Percentiles rank a stretch among this genome's conserved stretches.
phyloP scores from a whole-genome alignment of 2,113 vertebrate genomes.

The Regulus satrapa region DNA sequence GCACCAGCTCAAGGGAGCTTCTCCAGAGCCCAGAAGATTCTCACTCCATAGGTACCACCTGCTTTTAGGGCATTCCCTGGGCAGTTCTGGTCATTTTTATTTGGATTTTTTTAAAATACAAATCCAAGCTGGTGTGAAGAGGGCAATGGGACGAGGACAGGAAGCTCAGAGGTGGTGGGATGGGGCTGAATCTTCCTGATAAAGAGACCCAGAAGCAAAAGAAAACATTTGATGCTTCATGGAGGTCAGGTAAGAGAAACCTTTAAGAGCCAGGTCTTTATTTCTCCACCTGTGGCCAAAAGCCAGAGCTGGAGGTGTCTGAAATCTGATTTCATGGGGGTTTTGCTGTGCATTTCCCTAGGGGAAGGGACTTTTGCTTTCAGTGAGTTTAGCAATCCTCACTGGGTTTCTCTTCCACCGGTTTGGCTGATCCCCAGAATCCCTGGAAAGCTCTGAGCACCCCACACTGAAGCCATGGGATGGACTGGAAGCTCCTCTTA shows the following conservation, averaged over 20 bases:
- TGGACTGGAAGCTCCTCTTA: background rate
- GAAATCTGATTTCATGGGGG: background rate
- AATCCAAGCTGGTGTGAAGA: background rate
- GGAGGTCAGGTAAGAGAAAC: background rate
- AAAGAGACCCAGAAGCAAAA: background rate
- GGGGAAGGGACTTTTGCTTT: background rate
- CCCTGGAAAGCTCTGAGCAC: background rate
- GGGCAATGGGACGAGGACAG: rapidly evolving
- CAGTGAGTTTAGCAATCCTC: background rate
- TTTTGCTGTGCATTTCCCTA: background rate
- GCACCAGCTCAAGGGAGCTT: background rate
- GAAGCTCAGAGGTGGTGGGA: background rate
- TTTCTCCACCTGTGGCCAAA: background rate
- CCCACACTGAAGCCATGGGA: rapidly evolving
- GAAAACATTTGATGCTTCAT: background rate
- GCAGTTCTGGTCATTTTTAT: background rate
- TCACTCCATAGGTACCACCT: rapidly evolving
- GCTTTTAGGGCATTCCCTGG: background rate
- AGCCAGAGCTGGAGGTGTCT: background rate
- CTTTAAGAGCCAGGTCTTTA: background rate
- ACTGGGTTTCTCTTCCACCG: background rate
- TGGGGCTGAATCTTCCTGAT: too few relatives aligned
- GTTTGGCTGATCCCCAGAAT: background rate
- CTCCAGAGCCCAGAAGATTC: background rate
- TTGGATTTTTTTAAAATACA: background rate